A percentile compares a stretch with the other conserved stretches of the same genome.
phyloP scores from a whole-genome alignment of 1,140 invertebrate species.

The Cydia pomonella region DNA sequence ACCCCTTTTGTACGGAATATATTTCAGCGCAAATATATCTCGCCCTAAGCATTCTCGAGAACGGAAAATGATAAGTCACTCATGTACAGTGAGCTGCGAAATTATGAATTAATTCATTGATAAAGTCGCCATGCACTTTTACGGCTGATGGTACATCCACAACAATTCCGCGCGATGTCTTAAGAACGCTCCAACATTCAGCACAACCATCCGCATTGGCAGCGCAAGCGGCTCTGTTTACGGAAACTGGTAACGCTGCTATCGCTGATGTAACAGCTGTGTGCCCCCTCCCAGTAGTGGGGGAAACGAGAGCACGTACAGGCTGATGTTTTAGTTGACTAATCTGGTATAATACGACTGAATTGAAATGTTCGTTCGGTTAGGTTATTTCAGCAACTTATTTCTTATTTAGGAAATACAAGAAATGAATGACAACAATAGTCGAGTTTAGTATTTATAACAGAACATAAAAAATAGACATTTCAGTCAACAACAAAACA shows the following conservation, averaged over 20 bases:
- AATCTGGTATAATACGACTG: slow-evolving; percentile 1
- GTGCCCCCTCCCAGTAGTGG: slow-evolving; percentile 14
- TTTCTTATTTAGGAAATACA: neutral
- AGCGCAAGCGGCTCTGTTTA: slow-evolving; percentile 26
- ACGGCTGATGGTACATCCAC: too few relatives aligned
- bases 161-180: neutral
- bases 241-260: slow-evolving; percentile 10
- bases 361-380: neutral
- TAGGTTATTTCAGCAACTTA: neutral
- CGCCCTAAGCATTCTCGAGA: too few relatives aligned
- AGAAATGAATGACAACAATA: too few relatives aligned
- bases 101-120: too few relatives aligned
- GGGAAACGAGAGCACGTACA: neutral
- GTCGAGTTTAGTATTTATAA: too few relatives aligned
- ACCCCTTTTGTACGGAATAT: too few relatives aligned
- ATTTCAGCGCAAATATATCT: too few relatives aligned
- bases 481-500: too few relatives aligned
- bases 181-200: neutral
- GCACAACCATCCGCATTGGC: neutral
- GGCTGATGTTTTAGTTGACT: slow-evolving; percentile 11
- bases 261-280: slow-evolving; percentile 22
- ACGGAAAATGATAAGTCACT: too few relatives aligned
- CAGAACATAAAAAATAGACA: too few relatives aligned
- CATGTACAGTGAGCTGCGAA: too few relatives aligned
- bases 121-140: too few relatives aligned